Conservation (phyloP, 2,113 vertebrate species). For the Paraplagusia blochii region DNA sequence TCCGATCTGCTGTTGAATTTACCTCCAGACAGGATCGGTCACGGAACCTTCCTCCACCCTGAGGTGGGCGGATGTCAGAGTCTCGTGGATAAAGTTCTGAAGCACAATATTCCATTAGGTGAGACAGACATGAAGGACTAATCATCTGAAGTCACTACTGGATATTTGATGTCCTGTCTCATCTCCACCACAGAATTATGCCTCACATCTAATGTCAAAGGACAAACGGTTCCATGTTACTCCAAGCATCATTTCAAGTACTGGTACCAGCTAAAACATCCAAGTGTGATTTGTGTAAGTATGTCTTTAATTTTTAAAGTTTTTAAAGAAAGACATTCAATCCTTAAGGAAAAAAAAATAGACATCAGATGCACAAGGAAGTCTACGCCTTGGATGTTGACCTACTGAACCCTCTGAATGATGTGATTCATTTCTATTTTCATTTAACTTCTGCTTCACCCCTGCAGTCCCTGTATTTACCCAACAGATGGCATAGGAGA, state of each 20-base stretch:
- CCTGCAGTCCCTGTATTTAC: too few species aligned
- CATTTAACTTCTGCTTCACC: too few species aligned
- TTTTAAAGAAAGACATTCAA: not conserved
- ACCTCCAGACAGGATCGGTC: conserved; percentile 87
- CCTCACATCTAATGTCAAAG: conserved; percentile 94
- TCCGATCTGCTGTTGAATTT: conserved; percentile 84
- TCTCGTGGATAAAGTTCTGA: conserved; percentile 83
- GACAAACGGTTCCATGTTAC: conserved; percentile 84
- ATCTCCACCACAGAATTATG: conserved; percentile 82
- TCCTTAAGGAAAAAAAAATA: not conserved
- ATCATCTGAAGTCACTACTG: not conserved
- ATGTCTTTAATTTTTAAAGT: not conserved
- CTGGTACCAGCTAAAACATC: conserved; percentile 89
- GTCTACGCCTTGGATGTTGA: too few species aligned
- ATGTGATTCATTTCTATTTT: too few species aligned
- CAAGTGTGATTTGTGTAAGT: conserved; percentile 91
- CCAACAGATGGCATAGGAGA: too few species aligned
- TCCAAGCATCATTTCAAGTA: conserved; percentile 91
- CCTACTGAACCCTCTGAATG: too few species aligned
- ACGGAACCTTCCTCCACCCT: conserved; percentile 89
- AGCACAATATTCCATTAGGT: conserved; percentile 87
- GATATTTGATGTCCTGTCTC: not conserved
- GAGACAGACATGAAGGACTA: conserved; percentile 27
- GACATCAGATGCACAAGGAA: too few species aligned
- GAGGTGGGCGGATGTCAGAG: conserved; percentile 75